phyloP scores from a whole-genome alignment of 1,140 invertebrate species.

The Magallana ariakensis region DNA sequence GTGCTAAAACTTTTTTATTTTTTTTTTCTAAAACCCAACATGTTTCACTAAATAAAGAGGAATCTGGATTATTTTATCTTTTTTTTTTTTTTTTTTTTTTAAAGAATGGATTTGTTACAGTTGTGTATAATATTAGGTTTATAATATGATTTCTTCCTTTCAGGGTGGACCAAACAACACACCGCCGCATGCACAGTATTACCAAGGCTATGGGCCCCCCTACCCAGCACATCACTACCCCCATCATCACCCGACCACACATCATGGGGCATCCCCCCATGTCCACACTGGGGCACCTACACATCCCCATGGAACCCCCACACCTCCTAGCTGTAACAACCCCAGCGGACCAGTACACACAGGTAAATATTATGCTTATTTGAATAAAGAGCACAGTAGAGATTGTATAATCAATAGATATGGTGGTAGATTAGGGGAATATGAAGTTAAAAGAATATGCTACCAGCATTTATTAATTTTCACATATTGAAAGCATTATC shows the following conservation, averaged over 20 bases:
- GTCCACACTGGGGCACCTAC: conserved; percentile 70
- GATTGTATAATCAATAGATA: not conserved
- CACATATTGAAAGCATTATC: too few species aligned
- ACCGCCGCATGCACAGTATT: conserved; percentile 70
- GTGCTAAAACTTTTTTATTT: too few species aligned
- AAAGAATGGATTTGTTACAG: too few species aligned
- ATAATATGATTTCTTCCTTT: conserved; percentile 58
- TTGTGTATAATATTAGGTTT: not conserved
- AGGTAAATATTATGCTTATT: conserved; percentile 61
- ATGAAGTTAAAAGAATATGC: too few species aligned
- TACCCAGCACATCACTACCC: conserved; percentile 69
- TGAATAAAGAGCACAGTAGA: not conserved
- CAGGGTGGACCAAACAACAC: conserved; percentile 77
- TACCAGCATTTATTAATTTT: too few species aligned
- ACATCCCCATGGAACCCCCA: conserved; percentile 68
- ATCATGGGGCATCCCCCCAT: conserved; percentile 68
- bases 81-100: too few species aligned
- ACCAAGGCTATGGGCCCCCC: conserved; percentile 67
- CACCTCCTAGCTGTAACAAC: conserved; percentile 63
- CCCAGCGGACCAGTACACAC: conserved; percentile 74
- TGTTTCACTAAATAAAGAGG: not conserved
- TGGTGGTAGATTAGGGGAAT: too few species aligned
- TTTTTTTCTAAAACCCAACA: too few species aligned
- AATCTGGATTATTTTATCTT: not conserved
- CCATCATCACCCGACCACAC: conserved; percentile 67